A percentile compares a stretch with the other conserved stretches of the same genome.
Evolutionary conservation across 2,888 invertebrate species (phyloP).

Genomic region (Napeogenes sylphis): DNA sequence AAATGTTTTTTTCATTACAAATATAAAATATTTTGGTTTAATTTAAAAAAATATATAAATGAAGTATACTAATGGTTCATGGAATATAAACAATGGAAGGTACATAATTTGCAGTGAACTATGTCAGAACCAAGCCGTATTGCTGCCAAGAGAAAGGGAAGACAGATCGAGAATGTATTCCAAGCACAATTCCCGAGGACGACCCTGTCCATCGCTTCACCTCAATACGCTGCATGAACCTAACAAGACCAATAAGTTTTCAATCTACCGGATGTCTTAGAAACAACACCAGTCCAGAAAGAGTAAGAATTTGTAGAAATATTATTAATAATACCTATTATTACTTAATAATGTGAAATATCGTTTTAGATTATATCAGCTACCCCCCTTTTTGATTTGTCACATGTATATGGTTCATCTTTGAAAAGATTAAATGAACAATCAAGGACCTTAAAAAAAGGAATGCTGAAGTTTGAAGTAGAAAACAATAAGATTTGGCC

Average conservation of each 20-base stretch:
- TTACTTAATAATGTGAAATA: background rate
- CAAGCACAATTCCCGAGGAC: conserved; percentile 38
- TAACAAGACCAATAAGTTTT: conserved; percentile 43
- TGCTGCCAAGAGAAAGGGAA: conserved; percentile 39
- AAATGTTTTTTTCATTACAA: too few species aligned
- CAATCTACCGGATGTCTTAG: conserved; percentile 41
- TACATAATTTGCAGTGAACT: conserved; percentile 38
- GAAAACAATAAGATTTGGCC: conserved; percentile 40
- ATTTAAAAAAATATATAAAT: too few species aligned
- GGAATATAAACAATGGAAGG: too few species aligned
- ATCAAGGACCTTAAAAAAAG: conserved; percentile 34
- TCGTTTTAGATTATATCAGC: conserved; percentile 38
- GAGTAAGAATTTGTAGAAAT: conserved; percentile 30
- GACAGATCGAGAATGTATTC: conserved; percentile 38
- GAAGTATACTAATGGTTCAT: too few species aligned
- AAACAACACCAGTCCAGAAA: conserved; percentile 36
- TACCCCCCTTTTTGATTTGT: conserved; percentile 40
- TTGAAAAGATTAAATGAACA: conserved; percentile 28
- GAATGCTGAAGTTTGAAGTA: conserved; percentile 38
- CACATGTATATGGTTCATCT: conserved; percentile 35
- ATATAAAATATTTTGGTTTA: too few species aligned
- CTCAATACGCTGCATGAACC: conserved; percentile 42
- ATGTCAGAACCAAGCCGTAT: conserved; percentile 40
- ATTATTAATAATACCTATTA: background rate
- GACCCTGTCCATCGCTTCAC: conserved; percentile 47